phyloP scores from a whole-genome alignment of 2,797 vertebrate genomes.

The Sphaeramia orbicularis region DNA sequence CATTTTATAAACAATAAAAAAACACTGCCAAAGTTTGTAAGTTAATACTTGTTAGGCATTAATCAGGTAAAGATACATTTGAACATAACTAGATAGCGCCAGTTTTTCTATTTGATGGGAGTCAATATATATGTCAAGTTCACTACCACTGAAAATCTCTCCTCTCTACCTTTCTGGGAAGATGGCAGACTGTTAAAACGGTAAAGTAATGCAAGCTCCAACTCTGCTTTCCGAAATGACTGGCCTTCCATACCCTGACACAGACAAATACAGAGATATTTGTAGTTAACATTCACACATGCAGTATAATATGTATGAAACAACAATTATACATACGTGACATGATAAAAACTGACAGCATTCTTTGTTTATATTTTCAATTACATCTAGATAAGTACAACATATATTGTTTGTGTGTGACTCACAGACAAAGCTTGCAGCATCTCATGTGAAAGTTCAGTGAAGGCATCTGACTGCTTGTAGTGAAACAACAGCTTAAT shows the following conservation, averaged over 20 bases:
- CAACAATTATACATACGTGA: neutral
- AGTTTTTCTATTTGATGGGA: neutral
- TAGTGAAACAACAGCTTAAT: slow-evolving; percentile 91
- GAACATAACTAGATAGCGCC: too few species aligned
- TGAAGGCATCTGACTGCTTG: slow-evolving; percentile 89
- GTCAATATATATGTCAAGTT: neutral
- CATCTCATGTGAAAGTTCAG: slow-evolving; percentile 80
- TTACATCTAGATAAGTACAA: neutral
- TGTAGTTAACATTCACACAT: slow-evolving; percentile 15
- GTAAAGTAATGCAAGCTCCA: slow-evolving; percentile 88
- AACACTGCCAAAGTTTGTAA: neutral
- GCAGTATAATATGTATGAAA: slow-evolving; percentile 19
- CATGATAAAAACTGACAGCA: neutral
- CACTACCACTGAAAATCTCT: slow-evolving; percentile 56
- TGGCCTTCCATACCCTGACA: slow-evolving; percentile 82
- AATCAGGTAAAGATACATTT: neutral
- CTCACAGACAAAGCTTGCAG: slow-evolving; percentile 88
- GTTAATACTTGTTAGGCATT: neutral
- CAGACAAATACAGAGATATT: slow-evolving; percentile 23
- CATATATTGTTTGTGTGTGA: slow-evolving; percentile 11
- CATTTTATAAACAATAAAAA: neutral
- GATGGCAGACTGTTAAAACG: slow-evolving; percentile 82
- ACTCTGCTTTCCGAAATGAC: slow-evolving; percentile 84
- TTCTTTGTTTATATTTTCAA: neutral
- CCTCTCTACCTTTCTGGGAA: slow-evolving; percentile 73